Evolutionary conservation across 2,888 invertebrate genomes (phyloP).

Genomic region (Nephrotoma appendiculata): DNA sequence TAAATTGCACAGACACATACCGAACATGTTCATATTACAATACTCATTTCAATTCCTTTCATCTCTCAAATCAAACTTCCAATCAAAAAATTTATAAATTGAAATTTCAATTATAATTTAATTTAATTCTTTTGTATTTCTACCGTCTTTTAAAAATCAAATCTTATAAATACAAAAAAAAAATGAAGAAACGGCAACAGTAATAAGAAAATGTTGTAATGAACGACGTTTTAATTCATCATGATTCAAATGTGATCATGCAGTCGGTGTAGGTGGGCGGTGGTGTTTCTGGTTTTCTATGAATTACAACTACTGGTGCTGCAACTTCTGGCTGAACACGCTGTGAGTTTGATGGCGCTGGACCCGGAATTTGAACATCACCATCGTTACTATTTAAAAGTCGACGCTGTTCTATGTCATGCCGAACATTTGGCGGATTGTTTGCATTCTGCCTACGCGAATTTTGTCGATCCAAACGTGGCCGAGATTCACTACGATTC

Average conservation of each 20-base stretch:
- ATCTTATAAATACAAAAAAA: not conserved
- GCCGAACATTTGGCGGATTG: not conserved
- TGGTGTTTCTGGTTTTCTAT: not conserved
- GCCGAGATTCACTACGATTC: not conserved
- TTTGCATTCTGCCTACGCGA: not conserved
- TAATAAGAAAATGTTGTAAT: not conserved
- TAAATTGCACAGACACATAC: not conserved
- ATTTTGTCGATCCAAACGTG: not conserved
- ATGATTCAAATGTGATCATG: not conserved
- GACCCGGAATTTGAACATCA: not conserved
- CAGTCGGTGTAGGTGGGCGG: conserved; percentile 1
- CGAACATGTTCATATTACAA: not conserved
- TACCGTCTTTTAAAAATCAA: not conserved
- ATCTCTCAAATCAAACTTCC: conserved; percentile 2
- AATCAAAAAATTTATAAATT: not conserved
- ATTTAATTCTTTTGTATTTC: not conserved
- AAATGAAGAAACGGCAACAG: not conserved
- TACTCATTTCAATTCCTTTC: not conserved
- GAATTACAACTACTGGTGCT: not conserved
- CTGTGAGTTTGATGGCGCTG: not conserved
- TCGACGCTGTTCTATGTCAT: not conserved
- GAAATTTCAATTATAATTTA: not conserved
- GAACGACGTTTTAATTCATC: not conserved
- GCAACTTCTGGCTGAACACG: not conserved
- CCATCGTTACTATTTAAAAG: not conserved